phyloP scores from a whole-genome alignment of 2,797 vertebrate species.

The Rallus crepitans region DNA sequence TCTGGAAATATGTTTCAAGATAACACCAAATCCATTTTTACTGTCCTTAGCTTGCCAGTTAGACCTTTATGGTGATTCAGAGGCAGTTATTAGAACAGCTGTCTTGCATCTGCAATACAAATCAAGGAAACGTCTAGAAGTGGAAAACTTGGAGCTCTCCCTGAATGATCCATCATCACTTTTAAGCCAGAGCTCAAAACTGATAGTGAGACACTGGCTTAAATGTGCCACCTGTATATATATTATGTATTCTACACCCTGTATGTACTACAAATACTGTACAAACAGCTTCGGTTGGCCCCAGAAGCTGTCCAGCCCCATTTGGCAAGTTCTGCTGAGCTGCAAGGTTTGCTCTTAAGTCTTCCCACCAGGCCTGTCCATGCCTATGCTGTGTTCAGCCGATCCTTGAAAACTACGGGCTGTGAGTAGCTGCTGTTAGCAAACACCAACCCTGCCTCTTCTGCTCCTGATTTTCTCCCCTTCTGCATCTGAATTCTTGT shows the following conservation, averaged over 20 bases:
- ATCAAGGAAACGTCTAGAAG: background rate
- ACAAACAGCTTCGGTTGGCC: background rate
- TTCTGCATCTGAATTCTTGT: background rate
- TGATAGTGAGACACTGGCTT: background rate
- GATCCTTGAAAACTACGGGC: accelerated
- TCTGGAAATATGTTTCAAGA: accelerated
- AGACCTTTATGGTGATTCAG: background rate
- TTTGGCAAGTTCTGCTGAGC: background rate
- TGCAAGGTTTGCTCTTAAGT: background rate
- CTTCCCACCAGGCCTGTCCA: background rate
- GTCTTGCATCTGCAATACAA: background rate
- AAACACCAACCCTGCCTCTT: background rate
- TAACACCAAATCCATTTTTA: background rate
- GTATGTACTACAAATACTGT: background rate
- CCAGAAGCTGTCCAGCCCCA: background rate
- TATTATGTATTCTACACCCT: background rate
- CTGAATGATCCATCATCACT: background rate
- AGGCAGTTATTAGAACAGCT: background rate
- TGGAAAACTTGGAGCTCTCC: background rate
- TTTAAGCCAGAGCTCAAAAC: background rate
- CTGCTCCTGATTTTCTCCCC: background rate
- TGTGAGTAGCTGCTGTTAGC: background rate
- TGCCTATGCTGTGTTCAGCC: accelerated
- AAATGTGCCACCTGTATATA: background rate
- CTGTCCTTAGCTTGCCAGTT: background rate